A percentile compares a stretch with the other conserved stretches of the same genome.
Evolutionary conservation across 2,888 invertebrate genomes (phyloP).

Genomic region (Cephus pulcher): DNA sequence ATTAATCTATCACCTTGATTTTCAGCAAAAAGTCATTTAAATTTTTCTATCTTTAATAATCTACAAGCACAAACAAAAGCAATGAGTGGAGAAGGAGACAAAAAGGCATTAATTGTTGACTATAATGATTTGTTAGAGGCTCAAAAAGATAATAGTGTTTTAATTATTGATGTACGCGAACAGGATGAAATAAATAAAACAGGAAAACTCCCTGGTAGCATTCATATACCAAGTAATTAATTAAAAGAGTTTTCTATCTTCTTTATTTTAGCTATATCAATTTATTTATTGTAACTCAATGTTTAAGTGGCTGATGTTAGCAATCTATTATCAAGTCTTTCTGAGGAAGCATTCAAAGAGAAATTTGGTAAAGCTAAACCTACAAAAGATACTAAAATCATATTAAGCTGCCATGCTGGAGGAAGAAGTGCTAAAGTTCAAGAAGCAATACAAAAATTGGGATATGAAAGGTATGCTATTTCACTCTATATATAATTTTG

Average conservation of each 20-base stretch:
- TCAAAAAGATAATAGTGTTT: conserved; percentile 66
- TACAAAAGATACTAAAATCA: conserved; percentile 69
- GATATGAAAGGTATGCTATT: conserved; percentile 72
- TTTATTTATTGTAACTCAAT: background rate
- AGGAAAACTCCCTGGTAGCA: conserved; percentile 79
- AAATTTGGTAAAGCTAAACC: conserved; percentile 74
- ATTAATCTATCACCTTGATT: background rate
- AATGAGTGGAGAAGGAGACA: conserved; percentile 38
- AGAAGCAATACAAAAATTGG: conserved; percentile 70
- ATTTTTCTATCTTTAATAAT: conserved; percentile 10
- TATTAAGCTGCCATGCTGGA: conserved; percentile 79
- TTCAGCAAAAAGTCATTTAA: conserved; percentile 7
- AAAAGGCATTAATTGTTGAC: conserved; percentile 32
- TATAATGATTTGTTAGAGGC: conserved; percentile 60
- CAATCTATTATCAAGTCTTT: conserved; percentile 64
- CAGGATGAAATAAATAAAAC: conserved; percentile 77
- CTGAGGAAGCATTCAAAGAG: conserved; percentile 70
- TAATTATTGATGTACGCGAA: conserved; percentile 83
- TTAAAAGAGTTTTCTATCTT: conserved; percentile 10
- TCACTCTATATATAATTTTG: background rate
- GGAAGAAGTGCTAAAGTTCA: conserved; percentile 75
- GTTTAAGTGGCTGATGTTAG: conserved; percentile 69
- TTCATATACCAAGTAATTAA: conserved; percentile 80
- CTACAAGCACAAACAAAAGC: conserved; percentile 8
- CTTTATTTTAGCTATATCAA: conserved; percentile 5